Conservation (phyloP, 1,140 invertebrate genomes). For the Caerostris darwini region DNA sequence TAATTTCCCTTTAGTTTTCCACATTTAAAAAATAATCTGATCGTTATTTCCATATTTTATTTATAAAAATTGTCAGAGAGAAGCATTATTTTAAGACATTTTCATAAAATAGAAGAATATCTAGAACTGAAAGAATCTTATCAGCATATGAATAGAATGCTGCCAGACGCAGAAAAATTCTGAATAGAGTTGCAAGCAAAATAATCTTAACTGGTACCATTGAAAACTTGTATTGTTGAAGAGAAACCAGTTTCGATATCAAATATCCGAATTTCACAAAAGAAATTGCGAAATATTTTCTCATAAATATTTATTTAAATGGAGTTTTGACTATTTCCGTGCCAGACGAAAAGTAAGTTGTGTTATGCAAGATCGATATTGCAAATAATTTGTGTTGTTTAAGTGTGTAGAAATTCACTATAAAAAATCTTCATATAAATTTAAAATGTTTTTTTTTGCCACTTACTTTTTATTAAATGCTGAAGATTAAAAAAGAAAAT, state of each 20-base stretch:
- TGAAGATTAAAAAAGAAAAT: too few species aligned
- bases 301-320: constrained; percentile 14
- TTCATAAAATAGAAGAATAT: not conserved
- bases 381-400: too few species aligned
- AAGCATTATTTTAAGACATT: not conserved
- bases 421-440: too few species aligned
- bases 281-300: not conserved
- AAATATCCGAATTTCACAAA: not conserved
- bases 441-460: too few species aligned
- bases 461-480: too few species aligned
- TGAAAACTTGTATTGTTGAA: not conserved
- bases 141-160: not conserved
- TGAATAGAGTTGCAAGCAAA: not conserved
- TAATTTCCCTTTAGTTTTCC: not conserved
- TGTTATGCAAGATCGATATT: too few species aligned
- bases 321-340: not conserved
- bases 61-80: not conserved
- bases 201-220: not conserved
- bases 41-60: not conserved
- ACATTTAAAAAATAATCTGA: not conserved
- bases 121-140: not conserved
- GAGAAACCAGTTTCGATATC: not conserved
- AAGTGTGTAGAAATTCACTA: too few species aligned
- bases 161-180: not conserved
- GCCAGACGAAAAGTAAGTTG: not conserved